A percentile compares a stretch with the other conserved stretches of the same genome.
phyloP scores from a whole-genome alignment of 2,888 invertebrate species.

The Eristalis intricaria region DNA sequence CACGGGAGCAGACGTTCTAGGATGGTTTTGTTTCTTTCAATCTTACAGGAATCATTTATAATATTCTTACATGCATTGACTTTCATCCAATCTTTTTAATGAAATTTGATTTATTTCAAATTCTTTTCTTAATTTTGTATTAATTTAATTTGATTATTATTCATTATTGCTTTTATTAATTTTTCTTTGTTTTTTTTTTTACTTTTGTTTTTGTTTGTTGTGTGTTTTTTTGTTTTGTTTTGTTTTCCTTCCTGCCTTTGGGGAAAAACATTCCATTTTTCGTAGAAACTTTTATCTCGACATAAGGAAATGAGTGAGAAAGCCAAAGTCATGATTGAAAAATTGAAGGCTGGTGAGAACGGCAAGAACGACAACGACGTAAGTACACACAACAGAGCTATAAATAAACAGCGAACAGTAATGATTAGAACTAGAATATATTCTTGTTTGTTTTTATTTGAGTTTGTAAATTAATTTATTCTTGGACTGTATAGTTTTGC shows the following conservation, averaged over 20 bases:
- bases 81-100: conserved; percentile 26
- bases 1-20: not conserved
- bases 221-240: conserved; percentile 72
- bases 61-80: not conserved
- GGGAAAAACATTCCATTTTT: conserved; percentile 73
- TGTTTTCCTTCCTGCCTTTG: conserved; percentile 62
- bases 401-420: conserved; percentile 26
- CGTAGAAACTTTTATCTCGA: conserved; percentile 81
- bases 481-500: conserved; percentile 23
- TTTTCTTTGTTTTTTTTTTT: conserved; percentile 68
- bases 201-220: conserved; percentile 73
- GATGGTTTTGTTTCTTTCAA: not conserved
- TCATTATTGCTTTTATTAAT: conserved; percentile 69
- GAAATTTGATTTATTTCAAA: conserved; percentile 46
- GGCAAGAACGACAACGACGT: conserved; percentile 78
- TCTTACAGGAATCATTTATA: not conserved
- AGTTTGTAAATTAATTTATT: conserved; percentile 38
- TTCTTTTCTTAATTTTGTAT: conserved; percentile 41
- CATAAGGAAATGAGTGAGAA: conserved; percentile 82
- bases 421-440: not conserved
- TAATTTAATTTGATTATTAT: conserved; percentile 38
- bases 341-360: conserved; percentile 78
- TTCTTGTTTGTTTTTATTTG: conserved; percentile 18
- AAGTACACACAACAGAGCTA: conserved; percentile 75
- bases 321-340: conserved; percentile 81